A percentile compares a stretch with the other conserved stretches of the same genome.
Evolutionary conservation across 2,113 vertebrate genomes (phyloP).

Genomic region (Columba livia): DNA sequence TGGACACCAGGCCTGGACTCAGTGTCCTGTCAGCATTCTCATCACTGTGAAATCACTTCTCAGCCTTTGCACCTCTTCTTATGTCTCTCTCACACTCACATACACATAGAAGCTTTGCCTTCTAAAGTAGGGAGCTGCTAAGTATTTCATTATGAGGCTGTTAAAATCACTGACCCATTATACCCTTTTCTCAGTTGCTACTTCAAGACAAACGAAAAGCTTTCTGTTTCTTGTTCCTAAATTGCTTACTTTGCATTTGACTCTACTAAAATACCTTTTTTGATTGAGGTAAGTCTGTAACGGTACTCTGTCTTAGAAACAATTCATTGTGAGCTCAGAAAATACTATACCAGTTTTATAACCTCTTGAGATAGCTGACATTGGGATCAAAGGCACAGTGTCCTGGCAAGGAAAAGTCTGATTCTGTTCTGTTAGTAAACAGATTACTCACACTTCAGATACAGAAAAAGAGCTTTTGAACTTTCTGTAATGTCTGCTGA

Average conservation of each 20-base stretch:
- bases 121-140: background rate
- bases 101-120: background rate
- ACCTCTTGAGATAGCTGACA: background rate
- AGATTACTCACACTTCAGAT: background rate
- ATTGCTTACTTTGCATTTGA: background rate
- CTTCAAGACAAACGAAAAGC: background rate
- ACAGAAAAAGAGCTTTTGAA: background rate
- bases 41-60: background rate
- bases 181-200: background rate
- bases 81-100: background rate
- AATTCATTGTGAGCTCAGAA: background rate
- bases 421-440: background rate
- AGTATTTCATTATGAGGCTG: background rate
- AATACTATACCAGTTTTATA: background rate
- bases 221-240: background rate
- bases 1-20: background rate
- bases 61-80: background rate
- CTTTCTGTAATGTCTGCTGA: background rate
- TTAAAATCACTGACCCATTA: background rate
- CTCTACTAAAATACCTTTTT: background rate
- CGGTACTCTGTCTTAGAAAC: background rate
- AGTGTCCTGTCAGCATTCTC: background rate
- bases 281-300: background rate
- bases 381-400: background rate
- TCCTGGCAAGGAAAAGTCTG: background rate